A percentile compares a stretch with the other conserved stretches of the same genome.
phyloP scores from a whole-genome alignment of 2,797 vertebrate species.

The Myioborus miniatus region DNA sequence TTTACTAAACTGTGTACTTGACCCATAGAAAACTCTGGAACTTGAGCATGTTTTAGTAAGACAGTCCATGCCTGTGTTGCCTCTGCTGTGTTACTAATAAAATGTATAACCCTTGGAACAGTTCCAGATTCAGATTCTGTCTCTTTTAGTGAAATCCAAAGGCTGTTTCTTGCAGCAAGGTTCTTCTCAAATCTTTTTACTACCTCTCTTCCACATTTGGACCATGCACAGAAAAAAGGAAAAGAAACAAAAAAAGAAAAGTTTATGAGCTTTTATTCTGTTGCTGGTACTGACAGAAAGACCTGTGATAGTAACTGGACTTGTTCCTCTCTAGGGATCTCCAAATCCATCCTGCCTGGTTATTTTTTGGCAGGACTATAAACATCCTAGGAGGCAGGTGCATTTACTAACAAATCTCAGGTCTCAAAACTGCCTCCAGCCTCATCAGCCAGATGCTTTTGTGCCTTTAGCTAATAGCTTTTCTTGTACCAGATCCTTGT shows the following conservation, averaged over 20 bases:
- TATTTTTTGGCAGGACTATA: neutral
- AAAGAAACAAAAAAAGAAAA: rapidly evolving
- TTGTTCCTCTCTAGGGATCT: neutral
- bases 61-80: neutral
- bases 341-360: neutral
- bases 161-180: neutral
- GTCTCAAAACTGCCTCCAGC: neutral
- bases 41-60: neutral
- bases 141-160: neutral
- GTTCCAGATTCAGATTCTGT: neutral
- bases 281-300: neutral
- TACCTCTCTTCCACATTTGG: neutral
- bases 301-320: neutral
- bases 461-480: neutral
- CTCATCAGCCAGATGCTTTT: neutral
- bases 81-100: neutral
- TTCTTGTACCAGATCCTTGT: neutral
- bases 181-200: neutral
- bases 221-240: too few relatives aligned
- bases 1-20: neutral
- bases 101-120: neutral
- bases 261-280: neutral
- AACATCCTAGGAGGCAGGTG: neutral
- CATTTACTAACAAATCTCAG: neutral
- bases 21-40: neutral